A percentile compares a stretch with the other conserved stretches of the same genome.
Evolutionary conservation across 2,888 invertebrate genomes (phyloP).

Genomic region (Alentia gelatinosa): DNA sequence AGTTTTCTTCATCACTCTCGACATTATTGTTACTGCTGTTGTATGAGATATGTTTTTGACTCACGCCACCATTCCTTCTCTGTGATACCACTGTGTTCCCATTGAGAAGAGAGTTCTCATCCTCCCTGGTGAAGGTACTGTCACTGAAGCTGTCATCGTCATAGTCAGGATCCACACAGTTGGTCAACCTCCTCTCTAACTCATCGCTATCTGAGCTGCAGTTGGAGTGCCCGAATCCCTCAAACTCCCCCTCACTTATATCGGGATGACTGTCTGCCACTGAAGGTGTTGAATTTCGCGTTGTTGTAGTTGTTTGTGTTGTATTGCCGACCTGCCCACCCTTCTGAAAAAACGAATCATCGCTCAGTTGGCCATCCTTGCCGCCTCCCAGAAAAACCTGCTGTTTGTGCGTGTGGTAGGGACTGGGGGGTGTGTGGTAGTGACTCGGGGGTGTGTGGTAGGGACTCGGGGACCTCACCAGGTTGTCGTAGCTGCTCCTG

Average conservation of each 20-base stretch:
- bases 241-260: neutral
- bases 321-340: constrained; percentile 35
- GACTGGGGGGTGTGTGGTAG: neutral
- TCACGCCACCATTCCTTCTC: no score
- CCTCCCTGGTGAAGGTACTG: neutral
- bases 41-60: no score
- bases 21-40: no score
- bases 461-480: neutral
- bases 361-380: constrained; percentile 9
- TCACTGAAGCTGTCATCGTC: neutral
- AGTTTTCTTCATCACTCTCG: no score
- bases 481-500: neutral
- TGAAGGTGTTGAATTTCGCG: neutral
- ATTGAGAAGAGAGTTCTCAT: neutral
- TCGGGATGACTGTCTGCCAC: neutral
- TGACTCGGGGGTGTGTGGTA: neutral
- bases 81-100: neutral
- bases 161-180: neutral
- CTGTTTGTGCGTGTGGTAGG: neutral
- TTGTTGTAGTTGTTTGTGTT: neutral
- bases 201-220: neutral
- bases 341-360: constrained; percentile 34
- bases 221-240: neutral
- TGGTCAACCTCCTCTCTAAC: neutral
- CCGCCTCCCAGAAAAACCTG: constrained; percentile 41